These are phyloP conservation scores for Chamaetylas fuelleborni DNA, from an alignment of 2,113 vertebrate species.

Conservation along the genomic window DNA sequence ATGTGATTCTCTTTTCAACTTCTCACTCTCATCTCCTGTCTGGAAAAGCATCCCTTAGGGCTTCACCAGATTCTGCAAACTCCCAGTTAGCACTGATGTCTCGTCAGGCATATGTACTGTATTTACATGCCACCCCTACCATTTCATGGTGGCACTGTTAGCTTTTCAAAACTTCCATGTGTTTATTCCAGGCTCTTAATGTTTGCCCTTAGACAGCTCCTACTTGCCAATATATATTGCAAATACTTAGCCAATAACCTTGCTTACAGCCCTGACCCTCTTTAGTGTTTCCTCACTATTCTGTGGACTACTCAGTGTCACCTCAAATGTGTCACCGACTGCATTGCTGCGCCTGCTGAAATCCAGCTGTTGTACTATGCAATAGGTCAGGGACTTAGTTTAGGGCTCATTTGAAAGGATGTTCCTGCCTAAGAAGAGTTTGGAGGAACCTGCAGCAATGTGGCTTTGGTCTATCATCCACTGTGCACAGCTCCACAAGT, in stretches of 20 bases:
- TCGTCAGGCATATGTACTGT: neutral
- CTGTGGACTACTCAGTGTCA: neutral
- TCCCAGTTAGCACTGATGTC: neutral
- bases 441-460: neutral
- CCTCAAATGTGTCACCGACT: neutral
- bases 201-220: neutral
- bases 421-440: constrained; percentile 25
- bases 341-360: neutral
- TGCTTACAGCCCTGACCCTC: neutral
- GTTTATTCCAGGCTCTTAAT: neutral
- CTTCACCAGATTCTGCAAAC: neutral
- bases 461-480: neutral
- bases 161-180: neutral
- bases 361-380: neutral
- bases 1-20: neutral
- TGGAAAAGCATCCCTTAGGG: neutral
- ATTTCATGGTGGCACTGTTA: neutral
- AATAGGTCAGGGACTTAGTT: neutral
- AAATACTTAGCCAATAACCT: neutral
- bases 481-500: neutral
- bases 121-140: neutral
- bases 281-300: neutral
- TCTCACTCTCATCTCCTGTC: neutral
- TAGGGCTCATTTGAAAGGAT: constrained; percentile 14
- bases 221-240: neutral